These are phyloP conservation scores for Strix aluco DNA, from an alignment of 2,113 vertebrate species.

Conservation along the genomic window DNA sequence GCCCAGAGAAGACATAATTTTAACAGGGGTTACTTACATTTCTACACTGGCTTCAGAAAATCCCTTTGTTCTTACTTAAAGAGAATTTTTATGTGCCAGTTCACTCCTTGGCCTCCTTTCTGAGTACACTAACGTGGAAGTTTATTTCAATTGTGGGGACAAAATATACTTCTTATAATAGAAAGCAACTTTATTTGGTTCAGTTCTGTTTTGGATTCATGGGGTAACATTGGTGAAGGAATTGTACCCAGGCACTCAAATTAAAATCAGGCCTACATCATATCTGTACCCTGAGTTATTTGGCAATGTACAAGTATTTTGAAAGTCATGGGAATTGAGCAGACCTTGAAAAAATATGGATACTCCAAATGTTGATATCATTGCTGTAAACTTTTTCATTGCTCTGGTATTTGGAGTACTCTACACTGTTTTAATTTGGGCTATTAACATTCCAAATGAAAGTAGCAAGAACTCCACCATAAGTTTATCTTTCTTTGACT, in stretches of 20 bases:
- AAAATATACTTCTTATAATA: not conserved
- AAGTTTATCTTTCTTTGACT: constrained; percentile 56
- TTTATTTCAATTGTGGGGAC: not conserved
- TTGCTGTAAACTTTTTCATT: constrained; percentile 54
- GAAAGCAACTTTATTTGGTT: not conserved
- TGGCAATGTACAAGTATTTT: constrained; percentile 14
- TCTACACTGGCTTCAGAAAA: not conserved
- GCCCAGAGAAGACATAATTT: not conserved
- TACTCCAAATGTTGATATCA: constrained; percentile 48
- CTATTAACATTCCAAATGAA: constrained; percentile 64
- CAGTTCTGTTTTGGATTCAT: not conserved
- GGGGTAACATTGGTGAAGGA: not conserved
- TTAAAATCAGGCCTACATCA: not conserved
- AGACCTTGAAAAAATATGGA: constrained; percentile 46
- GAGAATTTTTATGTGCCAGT: not conserved
- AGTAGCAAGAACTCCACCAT: constrained; percentile 30
- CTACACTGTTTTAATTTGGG: constrained; percentile 61
- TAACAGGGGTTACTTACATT: not conserved
- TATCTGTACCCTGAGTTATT: constrained; percentile 4
- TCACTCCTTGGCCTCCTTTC: not conserved
- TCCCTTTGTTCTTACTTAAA: not conserved
- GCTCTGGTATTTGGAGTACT: constrained; percentile 56
- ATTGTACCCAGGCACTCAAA: not conserved
- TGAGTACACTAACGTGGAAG: not conserved
- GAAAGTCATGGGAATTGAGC: constrained; percentile 41